Conservation (phyloP, 37 sponge, comb jelly and placozoan genomes). For the Ephydatia muelleri region DNA sequence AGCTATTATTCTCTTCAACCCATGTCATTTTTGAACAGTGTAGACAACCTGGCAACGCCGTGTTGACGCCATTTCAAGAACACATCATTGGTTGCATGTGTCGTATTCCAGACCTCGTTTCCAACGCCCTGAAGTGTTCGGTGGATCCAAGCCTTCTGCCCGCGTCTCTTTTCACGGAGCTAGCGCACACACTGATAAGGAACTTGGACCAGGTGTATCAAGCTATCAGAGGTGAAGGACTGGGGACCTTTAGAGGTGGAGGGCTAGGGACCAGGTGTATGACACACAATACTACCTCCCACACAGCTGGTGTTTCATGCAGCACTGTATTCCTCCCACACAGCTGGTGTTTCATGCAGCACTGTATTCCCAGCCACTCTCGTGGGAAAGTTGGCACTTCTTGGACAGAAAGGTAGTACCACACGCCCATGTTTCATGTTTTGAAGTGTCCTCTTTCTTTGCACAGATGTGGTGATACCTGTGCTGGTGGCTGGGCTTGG, state of each 20-base stretch:
- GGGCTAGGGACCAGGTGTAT: neutral
- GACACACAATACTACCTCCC: too few species aligned
- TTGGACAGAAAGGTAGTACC: constrained; percentile 34
- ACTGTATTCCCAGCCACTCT: constrained; percentile 36
- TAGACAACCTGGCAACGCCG: neutral
- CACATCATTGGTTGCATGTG: constrained; percentile 34
- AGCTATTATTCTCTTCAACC: neutral
- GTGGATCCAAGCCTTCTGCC: constrained; percentile 29
- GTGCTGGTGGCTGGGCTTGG: constrained; percentile 34
- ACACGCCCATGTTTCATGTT: neutral
- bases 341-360: constrained; percentile 9
- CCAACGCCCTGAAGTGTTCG: constrained; percentile 11
- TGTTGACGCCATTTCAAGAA: constrained; percentile 29
- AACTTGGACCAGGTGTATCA: constrained; percentile 12
- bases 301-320: constrained; percentile 10
- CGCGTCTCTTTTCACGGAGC: constrained; percentile 8
- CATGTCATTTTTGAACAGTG: neutral
- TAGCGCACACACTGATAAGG: constrained; percentile 5
- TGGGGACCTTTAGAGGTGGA: neutral
- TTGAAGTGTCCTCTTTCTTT: neutral
- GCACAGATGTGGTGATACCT: constrained; percentile 31
- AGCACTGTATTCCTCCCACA: constrained; percentile 3
- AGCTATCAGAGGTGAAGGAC: constrained; percentile 8
- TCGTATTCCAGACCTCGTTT: constrained; percentile 47
- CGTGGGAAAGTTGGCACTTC: constrained; percentile 21